Evolutionary conservation across 2,797 vertebrate species (phyloP).

Genomic region (Pangasius djambal): DNA sequence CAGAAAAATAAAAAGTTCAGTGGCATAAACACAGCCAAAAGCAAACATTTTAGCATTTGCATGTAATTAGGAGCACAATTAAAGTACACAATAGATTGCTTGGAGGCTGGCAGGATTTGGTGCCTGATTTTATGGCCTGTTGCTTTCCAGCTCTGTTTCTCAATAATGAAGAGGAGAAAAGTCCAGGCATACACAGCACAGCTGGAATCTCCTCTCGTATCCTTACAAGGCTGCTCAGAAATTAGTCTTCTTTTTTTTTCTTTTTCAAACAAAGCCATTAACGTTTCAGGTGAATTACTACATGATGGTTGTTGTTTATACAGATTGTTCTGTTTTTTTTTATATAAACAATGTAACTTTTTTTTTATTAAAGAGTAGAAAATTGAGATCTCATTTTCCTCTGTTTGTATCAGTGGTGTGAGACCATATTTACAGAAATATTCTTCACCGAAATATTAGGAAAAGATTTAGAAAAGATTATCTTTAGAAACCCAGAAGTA

Average conservation of each 20-base stretch:
- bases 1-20: conserved; percentile 35
- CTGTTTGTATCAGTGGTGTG: background rate
- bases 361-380: background rate
- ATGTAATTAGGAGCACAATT: conserved; percentile 54
- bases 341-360: background rate
- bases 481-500: background rate
- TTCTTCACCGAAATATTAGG: background rate
- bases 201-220: conserved; percentile 54
- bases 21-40: conserved; percentile 31
- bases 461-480: background rate
- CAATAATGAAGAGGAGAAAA: conserved; percentile 49
- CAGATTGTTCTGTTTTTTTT: background rate
- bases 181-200: conserved; percentile 29
- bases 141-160: conserved; percentile 49
- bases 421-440: background rate
- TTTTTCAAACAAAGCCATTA: conserved; percentile 49
- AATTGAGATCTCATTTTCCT: too few relatives aligned
- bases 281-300: conserved; percentile 48
- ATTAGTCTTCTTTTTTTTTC: conserved; percentile 30
- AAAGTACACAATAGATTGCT: conserved; percentile 51
- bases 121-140: conserved; percentile 47
- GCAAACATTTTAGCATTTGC: conserved; percentile 43
- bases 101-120: conserved; percentile 47
- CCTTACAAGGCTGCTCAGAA: conserved; percentile 46
- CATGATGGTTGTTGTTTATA: background rate